Base-by-base conservation (phyloP, 2,888 invertebrate genomes). In the Cetonia aurata region DNA sequence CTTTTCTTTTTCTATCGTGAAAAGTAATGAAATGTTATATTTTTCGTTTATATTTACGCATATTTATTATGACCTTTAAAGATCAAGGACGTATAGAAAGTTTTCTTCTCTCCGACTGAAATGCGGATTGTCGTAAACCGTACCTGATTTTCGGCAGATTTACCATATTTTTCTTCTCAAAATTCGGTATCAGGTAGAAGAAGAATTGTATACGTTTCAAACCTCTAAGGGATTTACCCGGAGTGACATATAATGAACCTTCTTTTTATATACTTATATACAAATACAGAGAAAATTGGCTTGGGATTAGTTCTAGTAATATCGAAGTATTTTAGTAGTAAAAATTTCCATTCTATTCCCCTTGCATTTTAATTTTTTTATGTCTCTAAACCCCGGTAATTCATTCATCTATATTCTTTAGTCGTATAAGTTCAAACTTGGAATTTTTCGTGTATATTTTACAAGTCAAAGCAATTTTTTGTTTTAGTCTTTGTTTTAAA, bases 31-130 rank as follows among this genome's bases (percentile, higher is more conserved):
- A 25, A 9, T 17, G 37, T 25, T 46, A 12, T 50, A 37, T 62
- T 33, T 50, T 46, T 10, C 25, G 46, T 62, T 62, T 62, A 50
- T 62, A 48, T 62, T 65, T 48, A 37, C 17, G 37, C 50, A 65
- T 33, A 65, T 65, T 65, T 65, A n/a, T n/a, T n/a, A 17, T 65
- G 50, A 65, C 62, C 62, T 50, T 65, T 65, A 65, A 65, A 65
- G 50, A 65, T 65, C 62, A 65, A 65, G 62, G 62, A 65, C 62
- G 50, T 65, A 33, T 65, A 65, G 48, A 65, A 65, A 65, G 50
- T 65, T 65, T 48, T 65, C 62, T 52, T 8, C 37, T 37, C 37
- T 37, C 17, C 31, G 17, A 15, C 31, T 50, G 8, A 50, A 37
- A 50, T 65, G 50, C 37, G 37, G 37, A 65, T 50, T 48, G 37